Base-by-base conservation (phyloP, 2,797 vertebrate genomes). In the Nannoperca obscura region DNA sequence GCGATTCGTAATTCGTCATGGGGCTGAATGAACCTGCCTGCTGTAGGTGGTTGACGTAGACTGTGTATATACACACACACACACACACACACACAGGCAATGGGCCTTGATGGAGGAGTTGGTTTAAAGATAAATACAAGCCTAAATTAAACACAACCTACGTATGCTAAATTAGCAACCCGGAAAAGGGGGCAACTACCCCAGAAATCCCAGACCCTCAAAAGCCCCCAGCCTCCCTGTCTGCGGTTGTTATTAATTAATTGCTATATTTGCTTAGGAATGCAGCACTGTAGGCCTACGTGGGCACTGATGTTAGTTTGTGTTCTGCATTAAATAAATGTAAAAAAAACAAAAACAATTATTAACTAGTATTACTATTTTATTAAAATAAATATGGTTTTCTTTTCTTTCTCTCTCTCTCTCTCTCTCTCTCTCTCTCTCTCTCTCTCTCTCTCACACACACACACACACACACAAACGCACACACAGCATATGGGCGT, bases 401-500 rank as follows among this genome's bases (percentile, higher is more conserved):
- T 27, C 24, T 27, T 27, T 27, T 27, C 7, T 15, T 12, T 60
- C 36, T 54, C 5, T 67, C 58, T 61, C 46, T 40, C 38, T 40
- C 11, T 12, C 24, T 7, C 14, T 47, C 55, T 59, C 2, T 19
- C 22, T 36, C 54, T 65, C 36, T 44, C 19, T n/a, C 59, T 42
- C 36, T 57, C 30, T 15, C 59, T 20, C 27, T 34, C 49, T 30
- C 59, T 12, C 20, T 1, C 57, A n/a, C 53, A 32, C 10, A 15
- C 42, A 12, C 38, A 1, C 36, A 17, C 10, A 4, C 42, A 34
- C 58, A 49, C 53, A 38, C 27, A n/a, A 58, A 36, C 27, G n/a
- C 64, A 62, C 34, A 17, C 22, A 7, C 54, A 47, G 40, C 40
- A 17, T 53, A 68, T 92, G 92, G 92, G 93, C 91, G 92, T 93